These are phyloP conservation scores for Lethenteron camtschaticum DNA, from an alignment of 2,113 vertebrate genomes.

Conservation along the genomic window DNA sequence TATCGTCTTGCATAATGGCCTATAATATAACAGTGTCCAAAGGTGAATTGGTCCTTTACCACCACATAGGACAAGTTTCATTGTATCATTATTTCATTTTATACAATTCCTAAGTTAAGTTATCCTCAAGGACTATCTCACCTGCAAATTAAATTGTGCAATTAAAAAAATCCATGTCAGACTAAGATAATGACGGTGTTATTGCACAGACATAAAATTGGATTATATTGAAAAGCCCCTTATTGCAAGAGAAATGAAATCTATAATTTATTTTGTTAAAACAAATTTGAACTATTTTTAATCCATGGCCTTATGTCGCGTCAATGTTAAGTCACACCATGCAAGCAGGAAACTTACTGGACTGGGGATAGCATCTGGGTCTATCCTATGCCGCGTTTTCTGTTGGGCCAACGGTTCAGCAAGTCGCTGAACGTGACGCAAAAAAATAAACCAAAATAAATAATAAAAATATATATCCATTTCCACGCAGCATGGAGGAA, in stretches of 20 bases:
- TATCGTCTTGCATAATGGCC: no score
- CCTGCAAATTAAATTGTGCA: no score
- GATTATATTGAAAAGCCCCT: no score
- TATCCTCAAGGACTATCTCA: no score
- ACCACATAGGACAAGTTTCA: no score
- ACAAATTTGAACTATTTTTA: neutral
- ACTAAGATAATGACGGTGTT: neutral
- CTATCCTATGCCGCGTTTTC: constrained; percentile 99
- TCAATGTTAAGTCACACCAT: constrained; percentile 23
- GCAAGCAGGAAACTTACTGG: constrained; percentile 71
- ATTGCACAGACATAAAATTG: no score
- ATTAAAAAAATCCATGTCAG: neutral
- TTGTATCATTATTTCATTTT: no score
- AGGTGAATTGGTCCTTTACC: no score
- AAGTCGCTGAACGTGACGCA: constrained; percentile 48
- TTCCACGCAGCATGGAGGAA: no score
- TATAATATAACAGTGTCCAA: no score
- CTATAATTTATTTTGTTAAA: neutral
- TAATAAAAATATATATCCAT: no score
- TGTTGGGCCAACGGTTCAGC: constrained; percentile 95
- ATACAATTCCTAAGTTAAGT: no score
- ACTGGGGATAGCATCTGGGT: constrained; percentile 99
- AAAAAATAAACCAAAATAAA: constrained; percentile 14
- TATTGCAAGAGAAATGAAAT: constrained; percentile 1
- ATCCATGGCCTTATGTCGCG: constrained; percentile 2